A percentile compares a stretch with the other conserved stretches of the same genome.
phyloP scores from a whole-genome alignment of 2,797 vertebrate species.

The Oophaga sylvatica region DNA sequence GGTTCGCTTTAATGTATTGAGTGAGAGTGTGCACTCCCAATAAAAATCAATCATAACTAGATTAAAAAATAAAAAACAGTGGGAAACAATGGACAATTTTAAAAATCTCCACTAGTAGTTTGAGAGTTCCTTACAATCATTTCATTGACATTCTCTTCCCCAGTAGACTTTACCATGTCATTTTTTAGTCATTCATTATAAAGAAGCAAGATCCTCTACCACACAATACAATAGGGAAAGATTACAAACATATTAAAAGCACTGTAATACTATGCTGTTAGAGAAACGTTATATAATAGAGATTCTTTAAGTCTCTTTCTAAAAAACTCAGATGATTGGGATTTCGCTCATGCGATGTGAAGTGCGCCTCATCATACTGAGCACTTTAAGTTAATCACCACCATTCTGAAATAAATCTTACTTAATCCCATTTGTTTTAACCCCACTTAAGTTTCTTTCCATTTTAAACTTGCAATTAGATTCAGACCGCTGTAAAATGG shows the following conservation, averaged over 20 bases:
- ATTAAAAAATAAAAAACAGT: neutral
- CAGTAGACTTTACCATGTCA: neutral
- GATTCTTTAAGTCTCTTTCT: too few species aligned
- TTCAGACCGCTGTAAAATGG: neutral
- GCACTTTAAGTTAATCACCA: neutral
- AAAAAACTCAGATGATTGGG: neutral
- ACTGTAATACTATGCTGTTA: neutral
- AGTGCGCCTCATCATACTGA: neutral
- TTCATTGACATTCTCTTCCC: neutral
- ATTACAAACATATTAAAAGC: neutral
- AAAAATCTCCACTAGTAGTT: neutral
- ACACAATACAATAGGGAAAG: neutral
- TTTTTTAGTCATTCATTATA: conserved; percentile 2
- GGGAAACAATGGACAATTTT: neutral
- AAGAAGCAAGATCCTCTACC: neutral
- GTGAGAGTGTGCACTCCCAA: too few species aligned
- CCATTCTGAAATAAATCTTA: neutral
- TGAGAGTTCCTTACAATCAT: neutral
- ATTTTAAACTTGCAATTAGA: neutral
- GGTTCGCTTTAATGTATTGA: too few species aligned
- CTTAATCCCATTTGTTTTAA: neutral
- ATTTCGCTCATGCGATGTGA: neutral
- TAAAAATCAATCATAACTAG: too few species aligned
- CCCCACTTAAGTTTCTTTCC: neutral
- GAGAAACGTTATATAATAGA: neutral